Evolutionary conservation across 2,113 vertebrate genomes (phyloP), one percentile per base, ranked within the genome.

Genomic region (Alexandromys fortis): DNA sequence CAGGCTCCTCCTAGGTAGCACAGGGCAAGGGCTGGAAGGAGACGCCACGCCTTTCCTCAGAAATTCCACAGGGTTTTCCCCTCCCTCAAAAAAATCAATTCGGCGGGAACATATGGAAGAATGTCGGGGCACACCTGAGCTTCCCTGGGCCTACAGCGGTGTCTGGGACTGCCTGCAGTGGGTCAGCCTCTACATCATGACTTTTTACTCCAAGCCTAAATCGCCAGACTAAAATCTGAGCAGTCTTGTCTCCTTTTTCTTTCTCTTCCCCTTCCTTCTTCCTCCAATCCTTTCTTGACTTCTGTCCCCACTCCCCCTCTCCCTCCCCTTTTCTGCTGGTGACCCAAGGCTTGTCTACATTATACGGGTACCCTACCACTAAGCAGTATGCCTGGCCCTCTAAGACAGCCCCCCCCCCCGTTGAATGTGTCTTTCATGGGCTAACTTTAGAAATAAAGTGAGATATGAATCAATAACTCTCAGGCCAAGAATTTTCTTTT

Each of bases 401-500:
- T 35, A 9, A n/a, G 45, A 1, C n/a, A 5, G 3, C n/a, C 7
- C 4, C 7, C 11, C 11, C 16, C 22, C 52, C 45, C 45, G 1
- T 28, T 65, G 3, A 85, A 45, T 65, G 26, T 42, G 13, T 28
- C 26, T 85, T 65, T 65, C 26, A 10, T 67, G 21, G 45, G n/a
- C 12, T 45, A 30, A 65, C n/a, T 85, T 85, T 85, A 65, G 61
- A 85, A 30, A 83, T 17, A 83, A 4, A 26, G 7, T 9, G 63
- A 67, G 61, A 17, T 85, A 85, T 85, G 38, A 65, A 28, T 45
- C 42, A 65, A 30, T 85, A 45, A 19, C 26, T 85, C 26, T 65
- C 82, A 45, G 38, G 26, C n/a, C 38, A 85, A 65, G 82, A 45
- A 14, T 83, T 61, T 65, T 30, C 42, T 38, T 63, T 82, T 17